phyloP scores from a whole-genome alignment of 2,888 invertebrate genomes.

The Monoplex corrugatus region DNA sequence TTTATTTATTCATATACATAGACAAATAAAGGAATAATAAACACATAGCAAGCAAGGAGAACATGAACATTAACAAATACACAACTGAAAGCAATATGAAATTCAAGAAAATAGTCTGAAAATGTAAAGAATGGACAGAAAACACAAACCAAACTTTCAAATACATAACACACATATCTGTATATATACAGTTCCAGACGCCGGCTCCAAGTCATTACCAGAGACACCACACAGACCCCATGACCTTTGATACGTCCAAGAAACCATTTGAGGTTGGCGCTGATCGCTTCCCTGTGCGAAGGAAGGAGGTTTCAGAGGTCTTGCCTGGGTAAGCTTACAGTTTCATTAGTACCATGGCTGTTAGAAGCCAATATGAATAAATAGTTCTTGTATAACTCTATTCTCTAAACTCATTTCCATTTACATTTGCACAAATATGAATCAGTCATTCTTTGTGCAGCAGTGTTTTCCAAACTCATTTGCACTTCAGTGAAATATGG shows the following conservation, averaged over 20 bases:
- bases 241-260: slow-evolving; percentile 70
- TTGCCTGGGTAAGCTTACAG: slow-evolving; percentile 75
- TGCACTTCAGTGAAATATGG: too few species aligned
- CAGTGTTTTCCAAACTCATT: too few species aligned
- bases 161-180: too few species aligned
- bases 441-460: too few species aligned
- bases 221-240: slow-evolving; percentile 69
- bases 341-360: slow-evolving; percentile 72
- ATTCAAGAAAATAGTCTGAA: too few species aligned
- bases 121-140: too few species aligned
- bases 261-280: slow-evolving; percentile 78
- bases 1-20: too few species aligned
- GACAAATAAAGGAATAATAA: not conserved
- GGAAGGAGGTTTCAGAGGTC: slow-evolving; percentile 74
- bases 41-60: not conserved
- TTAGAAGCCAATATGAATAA: slow-evolving; percentile 79
- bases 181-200: slow-evolving; percentile 70
- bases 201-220: slow-evolving; percentile 76
- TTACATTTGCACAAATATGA: too few species aligned
- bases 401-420: too few species aligned
- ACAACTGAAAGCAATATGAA: too few species aligned
- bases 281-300: slow-evolving; percentile 76
- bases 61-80: too few species aligned
- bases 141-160: not conserved
- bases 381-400: not conserved